Evolutionary conservation across 2,113 vertebrate species (phyloP), one percentile per base, ranked within the genome.

Genomic region (Pachypanchax playfairii): DNA sequence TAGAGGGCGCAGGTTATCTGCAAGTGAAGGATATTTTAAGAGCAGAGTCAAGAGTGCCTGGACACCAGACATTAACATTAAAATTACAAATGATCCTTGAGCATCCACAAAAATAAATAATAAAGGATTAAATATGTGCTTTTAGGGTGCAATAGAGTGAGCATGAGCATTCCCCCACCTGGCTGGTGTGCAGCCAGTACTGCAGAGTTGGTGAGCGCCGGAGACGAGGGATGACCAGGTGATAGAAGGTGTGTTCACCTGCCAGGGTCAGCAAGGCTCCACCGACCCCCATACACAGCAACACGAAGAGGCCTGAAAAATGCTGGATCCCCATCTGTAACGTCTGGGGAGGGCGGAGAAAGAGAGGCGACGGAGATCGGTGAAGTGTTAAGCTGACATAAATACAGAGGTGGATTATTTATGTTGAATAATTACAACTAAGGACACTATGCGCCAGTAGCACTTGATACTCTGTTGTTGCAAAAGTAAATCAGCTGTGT

Each of bases 171-270:
- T 22, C 1, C 20, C 83, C 82, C 85, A 97, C 96, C 94, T 97
- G 96, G 74, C 95, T 97, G 3, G 95, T 97, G 86, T 97, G 96
- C 33, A 98, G 91, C 95, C 96, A 98, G 79, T 97, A 97, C 85
- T 93, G 93, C 84, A 96, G 91, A 5, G 87, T 90, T 79, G 93
- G 88, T 13, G 92, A 85, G 56, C 91, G 90, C 7, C 92, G 90
- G 47, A 98, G 95, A 41, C 90, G 90, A 3, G 96, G 96, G 78
- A 98, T 89, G 47, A 92, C 87, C 62, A 97, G 90, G 85, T 73
- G 93, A 86, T 93, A 98, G 87, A 97, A 96, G 73, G 93, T 53
- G 64, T 95, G 94, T 60, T 98, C 95, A 0, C 94, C 94, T 57
- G 95, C 85, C 3, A 94, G 91, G 73, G 94, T 94, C 82, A 98